These are phyloP conservation scores for Poecilia wingei DNA, from an alignment of 2,797 vertebrate genomes.

Conservation along the genomic window DNA sequence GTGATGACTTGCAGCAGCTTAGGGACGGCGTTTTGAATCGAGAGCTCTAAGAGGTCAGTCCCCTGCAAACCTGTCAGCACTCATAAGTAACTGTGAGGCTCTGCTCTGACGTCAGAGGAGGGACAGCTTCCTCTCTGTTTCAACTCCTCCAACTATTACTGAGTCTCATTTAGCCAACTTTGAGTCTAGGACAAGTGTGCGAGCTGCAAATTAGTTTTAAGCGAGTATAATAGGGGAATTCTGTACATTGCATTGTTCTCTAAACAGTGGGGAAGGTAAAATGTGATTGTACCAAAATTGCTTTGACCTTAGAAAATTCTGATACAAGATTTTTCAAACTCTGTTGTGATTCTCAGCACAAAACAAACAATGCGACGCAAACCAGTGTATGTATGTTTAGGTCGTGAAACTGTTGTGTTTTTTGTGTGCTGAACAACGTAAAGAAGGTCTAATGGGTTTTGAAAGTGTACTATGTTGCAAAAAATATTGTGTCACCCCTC, in stretches of 20 bases:
- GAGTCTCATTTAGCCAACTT: constrained; percentile 23
- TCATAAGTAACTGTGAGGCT: constrained; percentile 27
- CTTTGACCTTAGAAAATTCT: neutral
- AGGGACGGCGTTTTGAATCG: constrained; percentile 38
- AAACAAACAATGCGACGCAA: neutral
- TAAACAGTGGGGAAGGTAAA: neutral
- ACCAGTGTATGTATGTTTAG: too few relatives aligned
- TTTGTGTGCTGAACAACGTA: neutral
- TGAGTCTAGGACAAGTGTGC: neutral
- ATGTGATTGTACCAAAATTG: neutral
- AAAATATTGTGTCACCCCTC: neutral
- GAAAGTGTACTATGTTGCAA: neutral
- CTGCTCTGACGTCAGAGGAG: constrained; percentile 38
- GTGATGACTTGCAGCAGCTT: constrained; percentile 50
- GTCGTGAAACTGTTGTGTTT: neutral
- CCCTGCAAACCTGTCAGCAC: constrained; percentile 49
- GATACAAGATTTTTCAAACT: neutral
- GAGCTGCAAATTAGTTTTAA: neutral
- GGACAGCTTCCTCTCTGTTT: neutral
- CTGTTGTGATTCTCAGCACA: neutral
- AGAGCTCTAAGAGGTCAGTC: constrained; percentile 52
- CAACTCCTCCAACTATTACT: constrained; percentile 19
- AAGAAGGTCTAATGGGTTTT: neutral
- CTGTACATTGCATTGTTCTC: neutral
- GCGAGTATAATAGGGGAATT: neutral